These are phyloP conservation scores for Tarsius wallacei DNA, from an alignment of 2,797 vertebrate species.

Conservation along the genomic window DNA sequence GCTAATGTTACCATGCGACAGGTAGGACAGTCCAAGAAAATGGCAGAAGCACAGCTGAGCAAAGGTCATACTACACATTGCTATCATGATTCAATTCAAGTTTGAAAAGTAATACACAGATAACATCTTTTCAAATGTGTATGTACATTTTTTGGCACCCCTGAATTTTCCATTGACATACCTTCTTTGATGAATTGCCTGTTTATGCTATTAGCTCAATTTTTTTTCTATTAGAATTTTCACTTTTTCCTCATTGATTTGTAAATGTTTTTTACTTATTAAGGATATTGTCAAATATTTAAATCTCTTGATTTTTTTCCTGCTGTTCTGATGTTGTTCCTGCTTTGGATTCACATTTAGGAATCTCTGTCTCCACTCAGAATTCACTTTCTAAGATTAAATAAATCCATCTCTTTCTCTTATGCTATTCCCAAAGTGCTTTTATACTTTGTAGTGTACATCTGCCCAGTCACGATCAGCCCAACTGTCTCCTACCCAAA, in stretches of 20 bases:
- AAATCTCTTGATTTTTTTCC: not conserved
- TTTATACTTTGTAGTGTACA: rapidly evolving
- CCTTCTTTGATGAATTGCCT: not conserved
- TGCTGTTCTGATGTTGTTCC: not conserved
- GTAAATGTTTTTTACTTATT: not conserved
- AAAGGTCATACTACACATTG: too few relatives aligned
- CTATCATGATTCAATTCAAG: too few relatives aligned
- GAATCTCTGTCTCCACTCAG: not conserved
- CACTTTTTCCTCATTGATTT: not conserved
- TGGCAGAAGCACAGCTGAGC: too few relatives aligned
- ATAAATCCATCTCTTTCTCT: not conserved
- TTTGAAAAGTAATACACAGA: too few relatives aligned
- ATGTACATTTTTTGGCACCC: too few relatives aligned
- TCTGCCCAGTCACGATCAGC: rapidly evolving
- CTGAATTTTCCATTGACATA: not conserved
- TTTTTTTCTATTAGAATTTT: not conserved
- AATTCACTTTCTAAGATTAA: not conserved
- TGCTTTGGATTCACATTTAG: not conserved
- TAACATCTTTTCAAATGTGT: too few relatives aligned
- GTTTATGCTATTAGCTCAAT: not conserved
- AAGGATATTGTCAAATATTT: not conserved
- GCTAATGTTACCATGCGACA: too few relatives aligned
- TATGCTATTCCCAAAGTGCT: not conserved
- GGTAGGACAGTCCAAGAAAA: too few relatives aligned
- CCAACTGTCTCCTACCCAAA: too few relatives aligned